Base-by-base conservation (phyloP, 2,797 vertebrate genomes). In the Sebastiscus tertius region DNA sequence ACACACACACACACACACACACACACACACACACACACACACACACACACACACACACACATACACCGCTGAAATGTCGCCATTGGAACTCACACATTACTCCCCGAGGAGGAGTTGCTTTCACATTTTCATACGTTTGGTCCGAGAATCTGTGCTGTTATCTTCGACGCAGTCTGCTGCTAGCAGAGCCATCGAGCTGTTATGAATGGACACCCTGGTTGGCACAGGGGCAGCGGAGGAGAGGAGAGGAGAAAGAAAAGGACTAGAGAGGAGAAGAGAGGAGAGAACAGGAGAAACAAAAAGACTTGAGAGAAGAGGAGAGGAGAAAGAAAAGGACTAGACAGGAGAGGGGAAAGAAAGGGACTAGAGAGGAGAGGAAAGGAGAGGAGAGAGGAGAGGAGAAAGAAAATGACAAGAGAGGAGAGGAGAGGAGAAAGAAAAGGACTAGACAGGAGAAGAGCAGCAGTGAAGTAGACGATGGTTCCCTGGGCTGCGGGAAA, bases 401-500 rank as follows among this genome's bases (percentile, higher is more conserved):
- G 74, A 80, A 33, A 33, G 6, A 33, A 33, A 7, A 33, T 5
- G 7, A 33, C 31, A 6, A 33, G 31, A 33, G 31, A 33, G 31
- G 31, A 33, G 7, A 33, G 31, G 31, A 33, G 8, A 33, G 33
- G 27, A 61, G 55, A 77, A 27, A 86, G 69, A 73, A 74, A 75
- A 83, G 70, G 67, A 87, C 7, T 27, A 46, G 18, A 36, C 29
- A 70, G 49, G 49, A 54, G 49, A 54, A 54, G 49, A n/a, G 20
- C 49, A 80, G 86, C 46, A 75, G 79, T 62, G 52, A 80, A 75
- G 72, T 66, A 82, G 80, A 86, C 20, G 84, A 90, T 71, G 71
- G 80, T 76, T 90, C 90, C 85, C 92, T 85, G 77, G 77, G 79
- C 81, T 77, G 84, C 86, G 78, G 81, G 78, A 87, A 87, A 63